These are phyloP conservation scores for Chlorodrepanis virens DNA, from an alignment of 2,113 vertebrate genomes.

Conservation along the genomic window DNA sequence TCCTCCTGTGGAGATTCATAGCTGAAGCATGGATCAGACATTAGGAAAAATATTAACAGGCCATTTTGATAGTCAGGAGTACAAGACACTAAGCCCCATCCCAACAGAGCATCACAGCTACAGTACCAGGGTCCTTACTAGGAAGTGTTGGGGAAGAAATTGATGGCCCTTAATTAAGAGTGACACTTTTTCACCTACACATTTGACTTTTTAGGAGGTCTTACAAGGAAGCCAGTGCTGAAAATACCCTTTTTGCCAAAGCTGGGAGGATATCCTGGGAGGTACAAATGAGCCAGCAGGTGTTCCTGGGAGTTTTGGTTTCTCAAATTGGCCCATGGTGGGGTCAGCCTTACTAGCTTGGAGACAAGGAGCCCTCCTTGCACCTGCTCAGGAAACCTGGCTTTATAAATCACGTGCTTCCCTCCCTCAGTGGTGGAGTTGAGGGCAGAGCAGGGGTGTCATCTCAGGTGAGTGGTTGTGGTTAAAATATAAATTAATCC, in stretches of 20 bases:
- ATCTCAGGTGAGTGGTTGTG: neutral
- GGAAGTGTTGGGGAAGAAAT: neutral
- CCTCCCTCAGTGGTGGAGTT: fast-evolving
- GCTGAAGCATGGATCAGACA: neutral
- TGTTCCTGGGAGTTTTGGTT: neutral
- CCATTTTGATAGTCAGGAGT: neutral
- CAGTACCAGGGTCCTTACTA: fast-evolving
- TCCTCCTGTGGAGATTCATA: neutral
- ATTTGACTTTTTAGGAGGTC: neutral
- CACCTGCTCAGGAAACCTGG: neutral
- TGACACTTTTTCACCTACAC: neutral
- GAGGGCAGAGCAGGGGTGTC: fast-evolving
- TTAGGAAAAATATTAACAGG: neutral
- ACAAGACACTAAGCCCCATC: neutral
- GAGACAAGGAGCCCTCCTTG: neutral
- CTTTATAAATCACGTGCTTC: neutral
- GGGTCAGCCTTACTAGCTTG: too few relatives aligned
- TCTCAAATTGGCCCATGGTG: too few relatives aligned
- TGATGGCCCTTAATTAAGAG: neutral
- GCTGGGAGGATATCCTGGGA: neutral
- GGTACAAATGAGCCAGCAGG: neutral
- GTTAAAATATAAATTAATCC: too few relatives aligned
- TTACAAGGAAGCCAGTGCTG: neutral
- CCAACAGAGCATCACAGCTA: neutral
- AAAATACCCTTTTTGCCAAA: neutral